Percentiles rank a stretch among this genome's conserved stretches.
Evolutionary conservation across 92 coral and sea anemone genomes (phyloP).

Genomic region (Desmophyllum pertusum): DNA sequence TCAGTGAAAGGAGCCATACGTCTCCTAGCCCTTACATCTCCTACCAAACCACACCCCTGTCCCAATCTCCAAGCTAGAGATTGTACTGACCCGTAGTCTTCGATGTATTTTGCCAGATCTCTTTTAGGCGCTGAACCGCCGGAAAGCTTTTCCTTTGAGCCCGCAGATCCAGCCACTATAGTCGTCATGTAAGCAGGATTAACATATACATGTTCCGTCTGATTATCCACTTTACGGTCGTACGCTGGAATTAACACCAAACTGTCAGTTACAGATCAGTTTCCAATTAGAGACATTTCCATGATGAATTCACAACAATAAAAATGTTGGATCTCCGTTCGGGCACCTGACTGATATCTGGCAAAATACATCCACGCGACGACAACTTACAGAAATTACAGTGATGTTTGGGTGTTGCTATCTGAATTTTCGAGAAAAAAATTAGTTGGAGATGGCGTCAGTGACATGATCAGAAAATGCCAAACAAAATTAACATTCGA

Average conservation of each 20-base stretch:
- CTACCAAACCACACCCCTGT: not conserved
- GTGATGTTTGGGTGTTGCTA: not conserved
- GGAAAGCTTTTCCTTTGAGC: conserved; percentile 79
- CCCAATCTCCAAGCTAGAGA: not conserved
- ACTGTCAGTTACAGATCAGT: not conserved
- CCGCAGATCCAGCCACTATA: conserved; percentile 90
- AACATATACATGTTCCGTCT: conserved; percentile 44
- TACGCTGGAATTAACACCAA: conserved; percentile 53
- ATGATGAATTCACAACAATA: not conserved
- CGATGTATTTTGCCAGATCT: conserved; percentile 56
- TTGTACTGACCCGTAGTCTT: conserved; percentile 79
- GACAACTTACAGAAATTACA: not conserved
- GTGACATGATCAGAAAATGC: not conserved
- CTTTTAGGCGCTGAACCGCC: conserved; percentile 65
- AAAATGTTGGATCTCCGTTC: not conserved
- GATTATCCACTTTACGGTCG: conserved; percentile 54
- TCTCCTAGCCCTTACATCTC: not conserved
- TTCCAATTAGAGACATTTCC: not conserved
- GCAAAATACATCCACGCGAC: conserved; percentile 44
- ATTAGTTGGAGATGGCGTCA: not conserved
- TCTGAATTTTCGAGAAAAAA: not conserved
- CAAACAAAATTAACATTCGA: not conserved
- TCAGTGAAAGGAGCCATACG: not conserved
- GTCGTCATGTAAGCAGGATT: conserved; percentile 78
- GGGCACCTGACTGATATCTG: conserved; percentile 26